A percentile compares a stretch with the other conserved stretches of the same genome.
Evolutionary conservation across 1,140 invertebrate species (phyloP).

Genomic region (Coenobita brevimanus): DNA sequence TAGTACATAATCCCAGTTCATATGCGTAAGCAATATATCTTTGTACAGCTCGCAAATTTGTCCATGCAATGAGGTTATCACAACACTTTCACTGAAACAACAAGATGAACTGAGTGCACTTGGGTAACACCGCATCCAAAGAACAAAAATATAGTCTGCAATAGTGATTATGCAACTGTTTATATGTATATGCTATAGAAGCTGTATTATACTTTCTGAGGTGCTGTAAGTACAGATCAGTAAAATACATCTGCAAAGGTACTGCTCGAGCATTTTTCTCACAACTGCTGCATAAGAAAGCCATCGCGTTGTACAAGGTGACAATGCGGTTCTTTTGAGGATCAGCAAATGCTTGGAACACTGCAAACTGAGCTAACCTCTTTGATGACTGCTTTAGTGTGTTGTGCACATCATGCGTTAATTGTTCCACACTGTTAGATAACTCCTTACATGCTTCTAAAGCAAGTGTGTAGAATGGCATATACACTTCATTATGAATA

Average conservation of each 20-base stretch:
- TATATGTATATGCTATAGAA: background rate
- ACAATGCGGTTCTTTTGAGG: background rate
- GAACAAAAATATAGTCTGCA: background rate
- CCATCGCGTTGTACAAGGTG: conserved; percentile 10
- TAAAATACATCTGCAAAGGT: background rate
- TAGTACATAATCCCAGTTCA: background rate
- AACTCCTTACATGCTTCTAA: conserved; percentile 3
- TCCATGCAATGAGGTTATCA: background rate
- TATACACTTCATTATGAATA: conserved; percentile 25
- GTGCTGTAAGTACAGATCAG: conserved; percentile 12
- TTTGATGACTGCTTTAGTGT: conserved; percentile 21
- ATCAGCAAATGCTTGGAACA: background rate
- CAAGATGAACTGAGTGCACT: background rate
- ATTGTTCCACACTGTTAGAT: background rate
- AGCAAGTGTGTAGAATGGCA: conserved; percentile 18
- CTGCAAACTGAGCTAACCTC: background rate
- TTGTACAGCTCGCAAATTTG: conserved; percentile 12
- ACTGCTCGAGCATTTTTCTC: background rate
- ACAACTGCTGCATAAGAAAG: no score
- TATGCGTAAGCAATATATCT: background rate
- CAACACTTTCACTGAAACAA: background rate
- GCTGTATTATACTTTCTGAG: background rate
- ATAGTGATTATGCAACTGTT: background rate
- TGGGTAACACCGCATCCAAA: background rate
- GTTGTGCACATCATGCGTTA: conserved; percentile 21